A percentile compares a stretch with the other conserved stretches of the same genome.
phyloP scores from a whole-genome alignment of 2,888 invertebrate genomes.

The Nebria salina region DNA sequence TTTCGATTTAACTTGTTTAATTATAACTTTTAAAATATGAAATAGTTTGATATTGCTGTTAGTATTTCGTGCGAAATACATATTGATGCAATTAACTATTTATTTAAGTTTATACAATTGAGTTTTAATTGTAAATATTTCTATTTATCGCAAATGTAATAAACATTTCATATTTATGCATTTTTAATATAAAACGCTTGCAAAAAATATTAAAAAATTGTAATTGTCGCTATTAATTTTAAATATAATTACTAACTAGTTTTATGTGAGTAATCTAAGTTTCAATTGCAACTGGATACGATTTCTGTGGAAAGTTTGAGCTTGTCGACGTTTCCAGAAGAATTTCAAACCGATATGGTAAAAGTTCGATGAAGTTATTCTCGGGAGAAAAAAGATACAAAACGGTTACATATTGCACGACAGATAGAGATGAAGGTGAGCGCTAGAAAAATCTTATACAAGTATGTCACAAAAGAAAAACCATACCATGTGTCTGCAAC shows the following conservation, averaged over 20 bases:
- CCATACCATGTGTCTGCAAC: neutral
- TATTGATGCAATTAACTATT: too few species aligned
- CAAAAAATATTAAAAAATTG: too few species aligned
- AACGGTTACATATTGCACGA: neutral
- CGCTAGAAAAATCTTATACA: slow-evolving; percentile 3
- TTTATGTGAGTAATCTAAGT: neutral
- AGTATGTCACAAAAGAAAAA: slow-evolving; percentile 10
- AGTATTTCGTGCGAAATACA: neutral
- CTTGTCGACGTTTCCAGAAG: slow-evolving; percentile 4
- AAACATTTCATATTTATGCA: too few species aligned
- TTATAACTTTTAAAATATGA: neutral
- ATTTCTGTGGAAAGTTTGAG: neutral
- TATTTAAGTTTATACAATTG: too few species aligned
- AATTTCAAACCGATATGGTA: slow-evolving; percentile 29
- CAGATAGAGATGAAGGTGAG: neutral
- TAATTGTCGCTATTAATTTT: too few species aligned
- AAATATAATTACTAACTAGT: too few species aligned
- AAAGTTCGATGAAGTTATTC: slow-evolving; percentile 25
- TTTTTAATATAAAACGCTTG: too few species aligned
- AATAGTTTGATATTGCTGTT: neutral
- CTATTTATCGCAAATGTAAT: too few species aligned
- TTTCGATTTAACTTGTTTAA: neutral
- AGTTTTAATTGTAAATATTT: too few species aligned
- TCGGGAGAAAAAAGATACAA: neutral
- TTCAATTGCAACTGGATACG: neutral